phyloP scores from a whole-genome alignment of 2,888 invertebrate species.

The Pristionchus mayeri region DNA sequence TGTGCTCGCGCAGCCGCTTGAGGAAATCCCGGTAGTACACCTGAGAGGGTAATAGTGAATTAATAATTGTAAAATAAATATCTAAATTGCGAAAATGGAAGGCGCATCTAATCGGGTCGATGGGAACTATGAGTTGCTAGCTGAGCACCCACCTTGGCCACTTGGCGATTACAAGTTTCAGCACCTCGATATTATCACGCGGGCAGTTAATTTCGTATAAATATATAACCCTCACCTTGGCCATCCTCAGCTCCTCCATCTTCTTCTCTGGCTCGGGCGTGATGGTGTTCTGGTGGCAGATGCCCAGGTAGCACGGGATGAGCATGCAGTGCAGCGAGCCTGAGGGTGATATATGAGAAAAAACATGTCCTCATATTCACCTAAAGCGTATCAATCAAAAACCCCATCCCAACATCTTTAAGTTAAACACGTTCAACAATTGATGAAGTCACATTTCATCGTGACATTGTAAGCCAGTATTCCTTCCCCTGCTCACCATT shows the following conservation, averaged over 20 bases:
- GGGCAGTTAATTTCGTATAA: no score
- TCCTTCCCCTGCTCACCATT: slow-evolving; percentile 37
- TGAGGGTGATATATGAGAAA: not conserved
- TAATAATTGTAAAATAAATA: not conserved
- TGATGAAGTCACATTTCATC: no score
- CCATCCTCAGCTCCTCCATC: slow-evolving; percentile 57
- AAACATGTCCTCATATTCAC: no score
- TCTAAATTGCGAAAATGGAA: no score
- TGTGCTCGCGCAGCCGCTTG: slow-evolving; percentile 58
- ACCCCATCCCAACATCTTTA: no score
- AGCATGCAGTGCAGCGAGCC: slow-evolving; percentile 67
- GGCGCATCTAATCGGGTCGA: no score
- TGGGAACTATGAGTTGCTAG: no score
- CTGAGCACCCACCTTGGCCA: no score
- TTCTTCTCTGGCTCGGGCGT: slow-evolving; percentile 53
- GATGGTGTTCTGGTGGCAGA: slow-evolving; percentile 58
- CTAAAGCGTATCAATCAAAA: no score
- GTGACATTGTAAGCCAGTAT: no score
- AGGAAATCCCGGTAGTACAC: slow-evolving; percentile 66
- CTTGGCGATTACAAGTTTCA: not conserved
- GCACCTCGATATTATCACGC: no score
- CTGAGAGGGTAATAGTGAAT: slow-evolving; percentile 50
- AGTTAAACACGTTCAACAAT: no score
- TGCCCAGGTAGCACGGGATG: slow-evolving; percentile 68
- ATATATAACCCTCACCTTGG: slow-evolving; percentile 51